Evolutionary conservation across 2,113 vertebrate species (phyloP), one percentile per base, ranked within the genome.

Genomic region (Acrocephalus arundinaceus): DNA sequence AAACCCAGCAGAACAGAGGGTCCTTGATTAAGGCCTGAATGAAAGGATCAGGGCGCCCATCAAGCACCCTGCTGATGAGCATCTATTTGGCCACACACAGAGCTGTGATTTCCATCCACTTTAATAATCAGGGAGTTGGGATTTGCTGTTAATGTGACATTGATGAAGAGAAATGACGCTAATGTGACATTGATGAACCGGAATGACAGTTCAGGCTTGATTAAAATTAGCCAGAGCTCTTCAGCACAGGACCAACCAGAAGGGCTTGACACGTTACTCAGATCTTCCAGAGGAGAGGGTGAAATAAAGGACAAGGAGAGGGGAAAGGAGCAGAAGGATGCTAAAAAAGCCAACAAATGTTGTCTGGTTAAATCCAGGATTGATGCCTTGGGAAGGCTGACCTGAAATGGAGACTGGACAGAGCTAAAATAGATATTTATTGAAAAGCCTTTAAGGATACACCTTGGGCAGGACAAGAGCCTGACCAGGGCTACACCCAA

Each of bases 81-180:
- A 97, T 97, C 97, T 98, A 97, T 98, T 98, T 97, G 98, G 97
- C 98, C 97, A 98, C 97, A 98, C 96, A 98, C 93, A 93, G 98
- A 97, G 98, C 97, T 96, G 95, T 97, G 98, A 98, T 98, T 98
- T 98, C 96, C 97, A 98, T 95, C 98, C 98, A 98, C 98, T 98
- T 98, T 97, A 97, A 98, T 98, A 99, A 99, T 99, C 99, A 99
- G 98, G 95, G 90, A 94, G 96, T 95, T 95, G 78, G 96, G 98
- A 98, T 98, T 98, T 98, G 97, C 98, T 96, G 97, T 94, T 99
- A 99, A 99, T 98, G 98, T 97, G 97, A 98, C 98, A 97, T 85
- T 98, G 98, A 98, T 98, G 98, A 98, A 97, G 94, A 86, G 61
- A 94, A 96, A 95, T 97, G 98, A 98, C 86, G 97, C 98, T 99